Evolutionary conservation across 2,113 vertebrate genomes (phyloP).

Genomic region (Pterocles burchelli): DNA sequence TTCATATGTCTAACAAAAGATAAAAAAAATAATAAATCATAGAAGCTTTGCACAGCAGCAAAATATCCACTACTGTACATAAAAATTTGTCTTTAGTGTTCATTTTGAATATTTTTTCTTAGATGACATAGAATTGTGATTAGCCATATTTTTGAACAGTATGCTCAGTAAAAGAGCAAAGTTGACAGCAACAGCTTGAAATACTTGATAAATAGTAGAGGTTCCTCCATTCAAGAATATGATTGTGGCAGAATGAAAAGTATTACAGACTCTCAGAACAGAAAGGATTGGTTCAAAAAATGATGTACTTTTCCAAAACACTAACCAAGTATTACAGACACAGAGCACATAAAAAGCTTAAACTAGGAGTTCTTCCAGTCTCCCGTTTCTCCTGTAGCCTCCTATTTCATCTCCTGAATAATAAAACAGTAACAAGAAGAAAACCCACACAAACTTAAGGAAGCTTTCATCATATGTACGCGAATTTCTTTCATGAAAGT

Average conservation of each 20-base stretch:
- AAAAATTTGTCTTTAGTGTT: neutral
- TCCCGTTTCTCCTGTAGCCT: neutral
- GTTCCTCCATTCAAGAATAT: conserved; percentile 21
- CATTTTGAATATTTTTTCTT: conserved; percentile 33
- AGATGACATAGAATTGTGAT: neutral
- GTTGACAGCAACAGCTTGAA: conserved; percentile 47
- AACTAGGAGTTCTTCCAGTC: neutral
- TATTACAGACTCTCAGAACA: conserved; percentile 58
- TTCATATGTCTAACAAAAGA: neutral
- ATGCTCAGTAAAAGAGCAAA: conserved; percentile 36
- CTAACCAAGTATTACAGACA: neutral
- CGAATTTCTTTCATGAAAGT: neutral
- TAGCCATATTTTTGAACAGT: conserved; percentile 10
- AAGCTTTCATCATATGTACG: neutral
- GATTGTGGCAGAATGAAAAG: conserved; percentile 33
- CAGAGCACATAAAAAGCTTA: neutral
- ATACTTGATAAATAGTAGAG: conserved; percentile 55
- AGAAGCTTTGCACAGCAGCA: neutral
- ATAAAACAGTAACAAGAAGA: neutral
- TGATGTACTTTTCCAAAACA: neutral
- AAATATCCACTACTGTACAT: neutral
- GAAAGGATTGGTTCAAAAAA: conserved; percentile 40
- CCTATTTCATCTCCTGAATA: neutral
- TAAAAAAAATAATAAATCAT: neutral
- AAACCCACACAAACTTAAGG: neutral